Evolutionary conservation across 2,888 invertebrate species (phyloP).

Genomic region (Villa cingulata): DNA sequence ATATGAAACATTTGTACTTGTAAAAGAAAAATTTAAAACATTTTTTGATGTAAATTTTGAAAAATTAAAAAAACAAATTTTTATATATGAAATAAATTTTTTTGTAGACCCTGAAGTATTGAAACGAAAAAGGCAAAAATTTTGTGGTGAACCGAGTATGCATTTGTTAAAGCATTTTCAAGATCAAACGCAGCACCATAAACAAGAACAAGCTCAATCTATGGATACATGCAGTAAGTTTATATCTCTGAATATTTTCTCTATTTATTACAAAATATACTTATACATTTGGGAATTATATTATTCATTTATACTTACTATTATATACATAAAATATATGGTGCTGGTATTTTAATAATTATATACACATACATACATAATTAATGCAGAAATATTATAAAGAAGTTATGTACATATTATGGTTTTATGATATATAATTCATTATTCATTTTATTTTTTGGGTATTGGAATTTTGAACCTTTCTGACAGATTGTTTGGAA

Average conservation of each 20-base stretch:
- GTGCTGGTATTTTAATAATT: constrained; percentile 4
- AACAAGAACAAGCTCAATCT: constrained; percentile 19
- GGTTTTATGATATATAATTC: too few species aligned
- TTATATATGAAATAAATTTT: constrained; percentile 6
- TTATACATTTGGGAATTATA: not conserved
- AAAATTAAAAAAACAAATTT: not conserved
- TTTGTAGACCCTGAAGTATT: constrained; percentile 46
- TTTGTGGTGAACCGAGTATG: constrained; percentile 30
- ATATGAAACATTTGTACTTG: too few species aligned
- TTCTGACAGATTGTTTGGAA: too few species aligned
- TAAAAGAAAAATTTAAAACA: too few species aligned
- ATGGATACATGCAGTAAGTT: constrained; percentile 34
- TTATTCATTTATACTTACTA: too few species aligned
- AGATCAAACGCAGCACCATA: constrained; percentile 20
- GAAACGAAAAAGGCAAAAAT: constrained; percentile 38
- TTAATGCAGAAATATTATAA: too few species aligned
- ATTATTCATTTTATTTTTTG: too few species aligned
- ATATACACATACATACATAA: too few species aligned
- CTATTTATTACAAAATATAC: not conserved
- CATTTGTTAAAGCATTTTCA: constrained; percentile 31
- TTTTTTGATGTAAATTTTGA: not conserved
- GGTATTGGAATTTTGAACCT: too few species aligned
- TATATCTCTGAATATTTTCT: not conserved
- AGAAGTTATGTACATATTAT: too few species aligned
- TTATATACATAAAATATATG: too few species aligned